phyloP scores from a whole-genome alignment of 2,113 vertebrate genomes.

The Raja brachyura region DNA sequence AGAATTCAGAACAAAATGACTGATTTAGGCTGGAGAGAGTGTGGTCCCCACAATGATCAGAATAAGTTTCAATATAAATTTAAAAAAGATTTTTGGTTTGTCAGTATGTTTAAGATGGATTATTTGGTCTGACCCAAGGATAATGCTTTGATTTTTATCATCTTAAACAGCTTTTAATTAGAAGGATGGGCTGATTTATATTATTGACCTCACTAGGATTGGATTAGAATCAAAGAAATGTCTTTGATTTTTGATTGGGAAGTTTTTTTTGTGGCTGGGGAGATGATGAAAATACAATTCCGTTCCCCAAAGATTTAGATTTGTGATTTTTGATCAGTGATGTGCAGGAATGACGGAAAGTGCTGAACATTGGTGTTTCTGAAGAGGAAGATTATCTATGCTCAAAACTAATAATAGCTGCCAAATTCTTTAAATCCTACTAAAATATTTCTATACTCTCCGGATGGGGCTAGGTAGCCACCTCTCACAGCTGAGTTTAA shows the following conservation, averaged over 20 bases:
- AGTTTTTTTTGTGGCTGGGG: not conserved
- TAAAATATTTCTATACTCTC: not conserved
- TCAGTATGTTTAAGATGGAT: not conserved
- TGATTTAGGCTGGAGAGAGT: not conserved
- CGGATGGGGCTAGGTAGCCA: not conserved
- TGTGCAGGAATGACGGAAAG: not conserved
- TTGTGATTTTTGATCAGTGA: not conserved
- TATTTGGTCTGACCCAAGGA: no score
- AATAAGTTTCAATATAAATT: not conserved
- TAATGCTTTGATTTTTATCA: not conserved
- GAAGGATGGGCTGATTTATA: not conserved
- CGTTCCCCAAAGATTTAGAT: not conserved
- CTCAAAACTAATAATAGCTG: not conserved
- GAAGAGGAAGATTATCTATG: conserved; percentile 4
- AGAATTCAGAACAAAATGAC: not conserved
- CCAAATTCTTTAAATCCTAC: not conserved
- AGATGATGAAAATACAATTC: not conserved
- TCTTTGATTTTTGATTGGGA: no score
- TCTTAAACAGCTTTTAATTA: not conserved
- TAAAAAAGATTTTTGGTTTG: not conserved
- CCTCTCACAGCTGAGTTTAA: not conserved
- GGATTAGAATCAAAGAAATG: conserved; percentile 4
- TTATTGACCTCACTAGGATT: not conserved
- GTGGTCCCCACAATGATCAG: not conserved
- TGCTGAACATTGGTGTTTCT: not conserved